Base-by-base conservation (phyloP, 2,797 vertebrate species). In the Macrochelys suwanniensis region DNA sequence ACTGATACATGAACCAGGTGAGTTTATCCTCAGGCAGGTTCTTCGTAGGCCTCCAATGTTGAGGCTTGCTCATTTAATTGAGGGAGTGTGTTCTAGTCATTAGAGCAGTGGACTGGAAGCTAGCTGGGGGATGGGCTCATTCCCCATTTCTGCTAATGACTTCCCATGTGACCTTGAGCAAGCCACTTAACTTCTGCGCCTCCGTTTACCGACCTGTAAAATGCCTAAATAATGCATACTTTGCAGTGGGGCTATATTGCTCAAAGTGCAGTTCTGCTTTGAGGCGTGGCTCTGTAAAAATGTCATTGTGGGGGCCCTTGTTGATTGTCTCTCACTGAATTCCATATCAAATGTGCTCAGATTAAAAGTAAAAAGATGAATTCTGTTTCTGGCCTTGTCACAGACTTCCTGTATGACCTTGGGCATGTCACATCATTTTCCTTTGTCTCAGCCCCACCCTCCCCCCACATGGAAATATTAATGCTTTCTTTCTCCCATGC, bases 351-450 rank as follows among this genome's bases (percentile, higher is more conserved):
- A 71, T 42, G 65, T 19, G 19, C 10, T 42, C 65, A 71, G 65
- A 0, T 7, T 3, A 85, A 10, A 2, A 37, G 5, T 82, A 9
- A 79, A 91, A 81, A 68, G 61, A 21, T 9, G 33, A 31, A 0
- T 26, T 49, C 65, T 86, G 2, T 33, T 88, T 89, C 57, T 84
- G 71, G 31, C 42, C 3, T 1, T 12, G 5, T 5, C 76, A 47
- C 7, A 26, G 50, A 45, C 54, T 82, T 51, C 11, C 47, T 42
- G 19, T 81, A n/a, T 54, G 28, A 80, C 42, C 21, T 37, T 1
- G 15, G 1, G 4, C 21, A 53, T 71, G 53, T 74, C 85, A 59
- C 9, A 90, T 10, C 86, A 81, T 77, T 91, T 1, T 49, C 84
- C 90, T 92, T 74, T 37, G 78, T 91, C 71, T 81, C 59, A 80